A percentile compares a stretch with the other conserved stretches of the same genome.
Evolutionary conservation across 23 tunicate species (phyloP).

Genomic region (Ciona savignyi): DNA sequence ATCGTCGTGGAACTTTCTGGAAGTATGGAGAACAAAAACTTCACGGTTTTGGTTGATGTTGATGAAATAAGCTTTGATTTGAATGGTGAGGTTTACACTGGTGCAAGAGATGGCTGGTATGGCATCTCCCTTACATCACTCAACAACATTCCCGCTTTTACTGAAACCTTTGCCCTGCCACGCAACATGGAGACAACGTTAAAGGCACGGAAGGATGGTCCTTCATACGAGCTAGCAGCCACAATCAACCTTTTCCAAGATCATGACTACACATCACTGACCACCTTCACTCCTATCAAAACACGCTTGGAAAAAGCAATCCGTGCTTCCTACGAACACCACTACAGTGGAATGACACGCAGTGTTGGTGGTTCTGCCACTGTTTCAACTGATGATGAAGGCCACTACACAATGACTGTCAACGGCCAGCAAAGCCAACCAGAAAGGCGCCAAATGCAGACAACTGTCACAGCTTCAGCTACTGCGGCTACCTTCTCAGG

Average conservation of each 20-base stretch:
- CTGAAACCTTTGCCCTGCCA: too few relatives aligned
- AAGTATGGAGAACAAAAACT: constrained; percentile 9
- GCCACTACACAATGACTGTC: background rate
- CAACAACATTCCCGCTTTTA: constrained; percentile 17
- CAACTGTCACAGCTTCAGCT: too few relatives aligned
- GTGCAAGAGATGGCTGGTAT: constrained; percentile 30
- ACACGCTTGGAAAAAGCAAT: background rate
- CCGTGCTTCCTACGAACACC: constrained; percentile 2
- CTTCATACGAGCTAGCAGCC: background rate
- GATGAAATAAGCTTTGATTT: constrained; percentile 2
- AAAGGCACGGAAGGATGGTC: constrained; percentile 10
- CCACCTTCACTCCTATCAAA: constrained; percentile 5
- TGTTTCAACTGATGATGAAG: background rate
- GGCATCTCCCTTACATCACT: constrained; percentile 7
- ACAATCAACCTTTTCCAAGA: background rate
- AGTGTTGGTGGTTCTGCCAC: background rate
- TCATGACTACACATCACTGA: constrained; percentile 18
- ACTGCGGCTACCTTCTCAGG: too few relatives aligned
- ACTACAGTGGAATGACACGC: background rate
- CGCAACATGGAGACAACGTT: background rate
- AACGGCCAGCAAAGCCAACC: background rate
- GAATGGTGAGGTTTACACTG: constrained; percentile 9
- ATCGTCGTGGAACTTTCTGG: constrained; percentile 3
- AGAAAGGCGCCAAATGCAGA: too few relatives aligned
- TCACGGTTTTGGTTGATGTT: background rate